Evolutionary conservation across 2,113 vertebrate species (phyloP), one percentile per base, ranked within the genome.

Genomic region (Proterorhinus semilunaris): DNA sequence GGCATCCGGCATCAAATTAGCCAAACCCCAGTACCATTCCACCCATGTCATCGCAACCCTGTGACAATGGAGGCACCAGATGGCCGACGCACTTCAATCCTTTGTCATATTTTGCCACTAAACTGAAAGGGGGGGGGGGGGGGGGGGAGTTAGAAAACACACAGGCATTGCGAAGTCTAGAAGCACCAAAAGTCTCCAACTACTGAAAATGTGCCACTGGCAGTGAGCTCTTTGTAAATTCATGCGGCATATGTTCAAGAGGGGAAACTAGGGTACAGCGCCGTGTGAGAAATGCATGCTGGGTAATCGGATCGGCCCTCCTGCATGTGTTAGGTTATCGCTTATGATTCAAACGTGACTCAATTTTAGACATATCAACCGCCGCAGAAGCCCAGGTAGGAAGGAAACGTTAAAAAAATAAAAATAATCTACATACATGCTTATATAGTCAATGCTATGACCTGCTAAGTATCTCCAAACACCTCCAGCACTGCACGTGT

Each of bases 121-220:
- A 74, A 78, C 72, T 79, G 73, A 42, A 58, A 13, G n/a, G n/a
- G n/a, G 79, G 79, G n/a, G n/a, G n/a, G n/a, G n/a, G 82, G 74
- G 59, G 42, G 46, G n/a, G 5, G 66, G 71, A 9, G 48, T 66
- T 36, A 36, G 68, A 78, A 76, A 79, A 76, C 72, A 66, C n/a
- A 1, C 27, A 36, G 27, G 61, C 69, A 44, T 51, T 62, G 71
- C 66, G 58, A 79, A 86, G 66, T 76, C 74, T 62, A 53, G 59
- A 13, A 68, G 69, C 43, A 81, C 69, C 81, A 82, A 81, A 62
- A 49, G 42, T 61, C 17, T 42, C 76, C 68, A 82, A 44, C 54
- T 64, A 63, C 55, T 61, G 65, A 74, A 73, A 72, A 57, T 66
- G 53, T 72, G 79, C 77, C 68, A 67, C 71, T 66, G 71, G 69